Conservation (phyloP, 1,140 invertebrate species). For the Drosophila prosaltans region DNA sequence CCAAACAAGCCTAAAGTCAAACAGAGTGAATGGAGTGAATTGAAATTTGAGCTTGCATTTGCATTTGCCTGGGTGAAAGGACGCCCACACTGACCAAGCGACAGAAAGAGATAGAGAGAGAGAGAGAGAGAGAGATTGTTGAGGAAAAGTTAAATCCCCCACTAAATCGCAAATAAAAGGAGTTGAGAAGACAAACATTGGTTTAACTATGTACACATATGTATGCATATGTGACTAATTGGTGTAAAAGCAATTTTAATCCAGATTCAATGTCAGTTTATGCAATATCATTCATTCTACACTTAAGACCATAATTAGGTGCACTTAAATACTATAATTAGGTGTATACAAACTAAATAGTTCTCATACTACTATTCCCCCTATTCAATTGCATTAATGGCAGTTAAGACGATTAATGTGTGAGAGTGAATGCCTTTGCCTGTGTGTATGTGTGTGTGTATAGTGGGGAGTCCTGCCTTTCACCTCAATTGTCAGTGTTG, state of each 20-base stretch:
- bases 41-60: slow-evolving; percentile 23
- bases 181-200: too few relatives aligned
- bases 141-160: neutral
- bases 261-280: neutral
- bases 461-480: slow-evolving; percentile 51
- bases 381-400: slow-evolving; percentile 5
- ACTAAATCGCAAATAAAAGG: neutral
- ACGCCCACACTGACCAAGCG: slow-evolving; percentile 7
- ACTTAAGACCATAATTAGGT: neutral
- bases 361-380: neutral
- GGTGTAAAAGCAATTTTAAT: neutral
- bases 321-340: neutral
- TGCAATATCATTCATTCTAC: neutral
- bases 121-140: neutral
- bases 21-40: slow-evolving; percentile 50
- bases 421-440: too few relatives aligned
- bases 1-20: slow-evolving; percentile 34
- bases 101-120: neutral
- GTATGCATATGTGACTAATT: neutral
- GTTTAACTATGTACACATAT: too few relatives aligned
- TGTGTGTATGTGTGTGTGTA: neutral
- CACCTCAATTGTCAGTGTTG: slow-evolving; percentile 57
- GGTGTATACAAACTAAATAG: neutral
- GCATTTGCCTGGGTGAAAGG: slow-evolving; percentile 49
- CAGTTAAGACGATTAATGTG: neutral